A percentile compares a stretch with the other conserved stretches of the same genome.
Conservation (phyloP, 2,888 invertebrate genomes). For the Anoplius nigerrimus region DNA sequence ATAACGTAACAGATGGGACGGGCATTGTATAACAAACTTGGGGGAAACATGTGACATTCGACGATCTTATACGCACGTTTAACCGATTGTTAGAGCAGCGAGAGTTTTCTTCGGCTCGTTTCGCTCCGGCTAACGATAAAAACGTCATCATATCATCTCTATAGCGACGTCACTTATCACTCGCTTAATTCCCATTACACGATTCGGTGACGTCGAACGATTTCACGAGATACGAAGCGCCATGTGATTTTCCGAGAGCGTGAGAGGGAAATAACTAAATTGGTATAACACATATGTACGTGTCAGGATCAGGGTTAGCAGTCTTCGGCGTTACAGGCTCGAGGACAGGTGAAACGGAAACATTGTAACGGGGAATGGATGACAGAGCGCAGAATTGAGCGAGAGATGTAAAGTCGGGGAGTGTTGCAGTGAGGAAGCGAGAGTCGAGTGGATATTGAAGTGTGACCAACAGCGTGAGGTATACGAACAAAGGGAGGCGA, state of each 20-base stretch:
- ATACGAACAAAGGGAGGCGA: too few species aligned
- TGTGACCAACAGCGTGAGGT: too few species aligned
- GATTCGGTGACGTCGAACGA: neutral
- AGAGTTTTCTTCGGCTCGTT: too few species aligned
- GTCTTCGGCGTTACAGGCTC: neutral
- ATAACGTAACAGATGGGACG: too few species aligned
- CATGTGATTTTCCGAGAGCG: neutral
- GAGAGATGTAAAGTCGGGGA: neutral
- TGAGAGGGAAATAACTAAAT: neutral
- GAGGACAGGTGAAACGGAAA: too few species aligned
- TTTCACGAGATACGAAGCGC: neutral
- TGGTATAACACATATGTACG: too few species aligned
- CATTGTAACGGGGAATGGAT: neutral
- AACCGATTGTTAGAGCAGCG: too few species aligned
- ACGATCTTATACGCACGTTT: too few species aligned
- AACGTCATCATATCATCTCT: slow-evolving; percentile 1
- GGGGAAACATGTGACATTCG: too few species aligned
- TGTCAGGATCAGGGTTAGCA: too few species aligned
- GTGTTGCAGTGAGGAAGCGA: neutral
- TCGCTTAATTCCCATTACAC: neutral
- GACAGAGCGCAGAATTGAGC: neutral
- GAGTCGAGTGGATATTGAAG: neutral
- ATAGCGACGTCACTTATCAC: neutral
- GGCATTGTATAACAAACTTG: too few species aligned
- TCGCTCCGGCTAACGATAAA: neutral